Percentiles rank a stretch among this genome's conserved stretches.
These are phyloP conservation scores for Malthinus seriepunctatus DNA, from an alignment of 2,888 invertebrate species.

Conservation along the genomic window DNA sequence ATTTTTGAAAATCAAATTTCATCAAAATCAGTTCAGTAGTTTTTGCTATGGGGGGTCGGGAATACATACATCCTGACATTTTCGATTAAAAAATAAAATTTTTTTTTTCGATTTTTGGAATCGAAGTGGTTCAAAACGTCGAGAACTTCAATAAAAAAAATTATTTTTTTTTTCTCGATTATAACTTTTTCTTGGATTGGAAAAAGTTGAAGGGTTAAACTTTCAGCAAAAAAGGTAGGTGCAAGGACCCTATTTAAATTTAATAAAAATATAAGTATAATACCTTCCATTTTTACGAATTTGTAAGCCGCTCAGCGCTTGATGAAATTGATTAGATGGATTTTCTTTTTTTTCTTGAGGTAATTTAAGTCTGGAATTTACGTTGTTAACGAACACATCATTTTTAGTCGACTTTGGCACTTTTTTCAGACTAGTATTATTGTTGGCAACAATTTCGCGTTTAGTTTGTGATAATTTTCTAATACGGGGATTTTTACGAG, in stretches of 20 bases:
- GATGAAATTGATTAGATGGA: slow-evolving; percentile 18
- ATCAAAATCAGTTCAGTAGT: too few relatives aligned
- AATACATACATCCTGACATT: too few relatives aligned
- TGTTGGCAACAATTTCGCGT: not conserved
- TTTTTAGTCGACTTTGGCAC: slow-evolving; percentile 21
- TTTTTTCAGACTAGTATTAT: slow-evolving; percentile 9
- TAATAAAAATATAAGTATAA: slow-evolving; percentile 14
- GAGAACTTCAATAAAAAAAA: too few relatives aligned
- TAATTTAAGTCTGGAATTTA: not conserved
- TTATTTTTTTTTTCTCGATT: too few relatives aligned
- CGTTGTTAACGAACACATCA: slow-evolving; percentile 6
- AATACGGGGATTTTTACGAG: slow-evolving; percentile 16
- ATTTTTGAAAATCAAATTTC: too few relatives aligned
- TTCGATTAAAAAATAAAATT: slow-evolving; percentile 13
- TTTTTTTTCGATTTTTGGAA: too few relatives aligned
- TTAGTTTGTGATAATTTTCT: slow-evolving; percentile 13
- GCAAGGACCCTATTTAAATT: too few relatives aligned
- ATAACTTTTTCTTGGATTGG: too few relatives aligned
- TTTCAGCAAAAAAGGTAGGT: too few relatives aligned
- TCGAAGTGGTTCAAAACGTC: too few relatives aligned
- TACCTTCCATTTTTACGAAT: slow-evolving; percentile 49
- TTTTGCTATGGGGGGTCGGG: too few relatives aligned
- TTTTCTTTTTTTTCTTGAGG: slow-evolving; percentile 13
- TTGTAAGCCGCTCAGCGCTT: slow-evolving; percentile 44
- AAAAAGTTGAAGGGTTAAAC: too few relatives aligned